Base-by-base conservation (phyloP, 2,113 vertebrate genomes). In the Strigops habroptila region DNA sequence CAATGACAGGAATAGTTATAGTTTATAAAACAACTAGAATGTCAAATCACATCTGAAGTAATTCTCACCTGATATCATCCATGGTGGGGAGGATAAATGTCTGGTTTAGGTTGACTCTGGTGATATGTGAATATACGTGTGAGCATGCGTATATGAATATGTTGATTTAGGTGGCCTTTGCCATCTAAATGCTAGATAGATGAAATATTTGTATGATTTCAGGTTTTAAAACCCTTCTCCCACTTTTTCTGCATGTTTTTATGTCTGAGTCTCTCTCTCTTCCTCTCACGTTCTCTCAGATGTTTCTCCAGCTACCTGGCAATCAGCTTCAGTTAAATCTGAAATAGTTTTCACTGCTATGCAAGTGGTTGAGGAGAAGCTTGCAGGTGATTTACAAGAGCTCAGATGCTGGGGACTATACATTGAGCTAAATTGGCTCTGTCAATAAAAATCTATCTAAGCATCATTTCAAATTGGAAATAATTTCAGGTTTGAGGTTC, bases 381-480 rank as follows among this genome's bases (percentile, higher is more conserved):
- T 90, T 80, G 35, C 60, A 69, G 63, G 59, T 60, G 82, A 62
- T 63, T 91, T 82, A 53, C 51, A 52, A 35, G 44, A 71, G 44
- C 57, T 35, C 35, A 55, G 49, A 39, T 93, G 64, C 76, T 59
- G 65, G 63, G 41, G 10, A 28, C 65, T 71, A 8, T 21, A 63
- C 55, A 67, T 43, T 44, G 73, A 86, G 39, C n/a, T 82, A 84
- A 91, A 95, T 18, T 95, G 37, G 19, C 21, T 79, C 60, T 80
- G 85, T 62, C 82, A 93, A n/a, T 78, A 90, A 90, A 96, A 73
- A 82, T 79, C 57, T 91, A 63, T 74, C 71, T 94, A 41, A 86
- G 51, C 18, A 52, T 85, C 92, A 1, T 93, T 96, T 92, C 60
- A 93, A 95, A 91, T 14, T 90, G 53, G 81, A 95, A 95, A 82